Percentiles rank a stretch among this genome's conserved stretches.
phyloP scores from a whole-genome alignment of 2,113 vertebrate genomes.

The Hippolais icterina region DNA sequence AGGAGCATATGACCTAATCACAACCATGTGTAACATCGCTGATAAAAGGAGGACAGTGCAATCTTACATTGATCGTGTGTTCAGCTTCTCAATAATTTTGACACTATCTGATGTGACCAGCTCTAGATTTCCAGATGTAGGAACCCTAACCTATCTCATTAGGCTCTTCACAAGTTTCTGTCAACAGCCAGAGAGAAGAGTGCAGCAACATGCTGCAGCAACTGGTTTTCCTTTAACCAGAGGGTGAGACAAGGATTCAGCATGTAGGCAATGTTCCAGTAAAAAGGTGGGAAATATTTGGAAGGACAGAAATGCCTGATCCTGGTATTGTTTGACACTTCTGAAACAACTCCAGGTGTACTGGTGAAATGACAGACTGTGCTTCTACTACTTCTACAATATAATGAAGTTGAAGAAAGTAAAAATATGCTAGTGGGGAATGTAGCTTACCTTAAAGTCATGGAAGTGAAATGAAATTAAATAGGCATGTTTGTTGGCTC shows the following conservation, averaged over 20 bases:
- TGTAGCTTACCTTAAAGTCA: background rate
- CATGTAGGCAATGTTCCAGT: background rate
- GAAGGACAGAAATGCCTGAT: background rate
- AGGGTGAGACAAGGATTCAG: background rate
- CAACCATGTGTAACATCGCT: constrained; percentile 17
- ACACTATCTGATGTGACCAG: constrained; percentile 7
- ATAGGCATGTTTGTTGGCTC: background rate
- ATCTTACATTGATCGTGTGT: background rate
- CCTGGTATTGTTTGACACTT: background rate
- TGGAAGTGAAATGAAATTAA: background rate
- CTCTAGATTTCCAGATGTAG: constrained; percentile 29
- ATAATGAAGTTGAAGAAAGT: background rate
- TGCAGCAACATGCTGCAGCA: background rate
- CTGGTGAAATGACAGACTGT: background rate
- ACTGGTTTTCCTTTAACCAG: background rate
- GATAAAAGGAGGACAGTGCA: constrained; percentile 33
- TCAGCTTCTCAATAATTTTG: constrained; percentile 29
- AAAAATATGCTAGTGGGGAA: background rate
- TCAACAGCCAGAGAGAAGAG: background rate
- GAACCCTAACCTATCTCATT: background rate
- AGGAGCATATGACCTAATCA: background rate
- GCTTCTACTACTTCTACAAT: background rate
- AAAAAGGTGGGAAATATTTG: background rate
- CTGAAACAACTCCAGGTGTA: background rate
- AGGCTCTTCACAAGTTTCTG: background rate